Percentiles rank a stretch among this genome's conserved stretches.
phyloP scores from a whole-genome alignment of 2,888 invertebrate species.

The Tachystola acroxantha region DNA sequence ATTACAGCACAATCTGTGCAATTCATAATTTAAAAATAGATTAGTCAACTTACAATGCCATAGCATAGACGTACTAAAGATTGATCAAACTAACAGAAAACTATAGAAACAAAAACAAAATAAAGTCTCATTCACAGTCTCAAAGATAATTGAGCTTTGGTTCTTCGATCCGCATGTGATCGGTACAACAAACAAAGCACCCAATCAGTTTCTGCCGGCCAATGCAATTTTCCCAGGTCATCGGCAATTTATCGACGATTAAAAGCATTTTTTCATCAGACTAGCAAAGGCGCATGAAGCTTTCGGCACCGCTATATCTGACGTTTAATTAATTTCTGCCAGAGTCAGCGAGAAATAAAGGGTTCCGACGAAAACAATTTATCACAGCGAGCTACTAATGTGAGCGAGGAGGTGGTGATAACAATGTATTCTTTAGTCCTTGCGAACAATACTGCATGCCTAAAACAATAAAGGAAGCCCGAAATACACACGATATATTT shows the following conservation, averaged over 20 bases:
- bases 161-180: neutral
- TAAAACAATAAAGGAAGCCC: too few species aligned
- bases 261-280: slow-evolving; percentile 4
- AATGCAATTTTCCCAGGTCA: neutral
- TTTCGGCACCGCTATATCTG: slow-evolving; percentile 11
- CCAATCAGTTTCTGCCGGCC: neutral
- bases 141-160: too few species aligned
- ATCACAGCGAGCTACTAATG: slow-evolving; percentile 15
- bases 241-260: slow-evolving; percentile 3
- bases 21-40: too few species aligned
- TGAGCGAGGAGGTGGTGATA: slow-evolving; percentile 7
- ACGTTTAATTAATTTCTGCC: slow-evolving; percentile 25
- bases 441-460: slow-evolving; percentile 1
- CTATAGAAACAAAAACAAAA: too few species aligned
- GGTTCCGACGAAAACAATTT: slow-evolving; percentile 19
- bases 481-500: too few species aligned
- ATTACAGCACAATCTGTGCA: too few species aligned
- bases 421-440: slow-evolving; percentile 9
- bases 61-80: too few species aligned
- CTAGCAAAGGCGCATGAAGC: slow-evolving; percentile 2
- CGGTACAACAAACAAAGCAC: neutral
- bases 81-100: too few species aligned
- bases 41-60: too few species aligned
- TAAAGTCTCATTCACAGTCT: too few species aligned
- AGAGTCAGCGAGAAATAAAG: slow-evolving; percentile 16